phyloP scores from a whole-genome alignment of 2,888 invertebrate species.

The Ethmia dodecea region DNA sequence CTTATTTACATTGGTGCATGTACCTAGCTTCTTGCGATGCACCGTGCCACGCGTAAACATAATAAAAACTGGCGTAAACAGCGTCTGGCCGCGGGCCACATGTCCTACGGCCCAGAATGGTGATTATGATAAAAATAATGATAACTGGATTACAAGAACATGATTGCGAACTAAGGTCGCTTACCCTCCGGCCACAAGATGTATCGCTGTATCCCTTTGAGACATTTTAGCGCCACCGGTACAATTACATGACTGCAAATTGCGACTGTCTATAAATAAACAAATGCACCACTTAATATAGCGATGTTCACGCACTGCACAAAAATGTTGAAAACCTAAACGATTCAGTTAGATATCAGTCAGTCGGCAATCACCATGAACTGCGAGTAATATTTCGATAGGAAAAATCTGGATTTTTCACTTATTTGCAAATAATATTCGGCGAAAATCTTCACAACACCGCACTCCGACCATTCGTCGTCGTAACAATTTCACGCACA shows the following conservation, averaged over 20 bases:
- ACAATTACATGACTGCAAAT: slow-evolving; percentile 74
- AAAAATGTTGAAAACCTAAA: too few relatives aligned
- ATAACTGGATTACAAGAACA: slow-evolving; percentile 15
- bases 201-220: slow-evolving; percentile 92
- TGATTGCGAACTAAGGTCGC: slow-evolving; percentile 46
- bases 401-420: slow-evolving; percentile 19
- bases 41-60: slow-evolving; percentile 31
- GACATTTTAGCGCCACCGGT: slow-evolving; percentile 77
- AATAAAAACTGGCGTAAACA: slow-evolving; percentile 42
- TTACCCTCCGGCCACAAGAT: slow-evolving; percentile 97
- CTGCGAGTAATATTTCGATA: slow-evolving; percentile 14
- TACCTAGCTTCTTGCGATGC: background rate
- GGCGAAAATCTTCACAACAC: slow-evolving; percentile 35
- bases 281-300: slow-evolving; percentile 58
- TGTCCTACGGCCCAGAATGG: slow-evolving; percentile 32
- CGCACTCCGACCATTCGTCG: slow-evolving; percentile 27
- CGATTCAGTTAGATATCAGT: too few relatives aligned
- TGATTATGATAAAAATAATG: slow-evolving; percentile 23
- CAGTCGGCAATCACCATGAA: slow-evolving; percentile 7
- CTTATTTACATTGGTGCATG: too few relatives aligned
- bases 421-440: slow-evolving; percentile 24
- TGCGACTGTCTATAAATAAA: slow-evolving; percentile 75
- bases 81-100: slow-evolving; percentile 30
- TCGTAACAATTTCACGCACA: slow-evolving; percentile 38
- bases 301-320: slow-evolving; percentile 34